phyloP scores from a whole-genome alignment of 2,797 vertebrate species.

The Catostomus latipinnis region DNA sequence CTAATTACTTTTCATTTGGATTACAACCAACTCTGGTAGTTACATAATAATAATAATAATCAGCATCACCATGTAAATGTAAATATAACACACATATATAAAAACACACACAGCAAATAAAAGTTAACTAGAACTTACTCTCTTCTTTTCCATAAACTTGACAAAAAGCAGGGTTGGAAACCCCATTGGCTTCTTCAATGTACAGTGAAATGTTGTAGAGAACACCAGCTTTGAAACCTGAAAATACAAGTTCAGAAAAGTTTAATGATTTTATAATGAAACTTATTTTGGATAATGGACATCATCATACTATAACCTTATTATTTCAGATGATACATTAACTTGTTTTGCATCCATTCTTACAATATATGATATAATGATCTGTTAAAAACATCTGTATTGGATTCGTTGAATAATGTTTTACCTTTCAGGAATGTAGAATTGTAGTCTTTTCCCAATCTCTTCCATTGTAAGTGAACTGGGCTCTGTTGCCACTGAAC shows the following conservation, averaged over 20 bases:
- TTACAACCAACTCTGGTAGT: no score
- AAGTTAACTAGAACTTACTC: slow-evolving; percentile 69
- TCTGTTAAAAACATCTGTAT: no score
- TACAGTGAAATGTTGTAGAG: slow-evolving; percentile 74
- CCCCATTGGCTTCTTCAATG: slow-evolving; percentile 74
- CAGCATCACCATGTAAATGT: no score
- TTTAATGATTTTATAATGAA: not conserved
- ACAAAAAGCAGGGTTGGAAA: slow-evolving; percentile 68
- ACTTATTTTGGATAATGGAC: not conserved
- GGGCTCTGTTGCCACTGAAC: slow-evolving; percentile 75
- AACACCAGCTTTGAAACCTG: slow-evolving; percentile 73
- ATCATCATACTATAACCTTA: not conserved
- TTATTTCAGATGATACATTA: not conserved
- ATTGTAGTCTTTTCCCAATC: slow-evolving; percentile 59
- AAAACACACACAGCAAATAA: no score
- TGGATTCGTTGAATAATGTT: not conserved
- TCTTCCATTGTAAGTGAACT: slow-evolving; percentile 72
- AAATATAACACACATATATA: no score
- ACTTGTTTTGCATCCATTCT: not conserved
- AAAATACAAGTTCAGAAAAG: slow-evolving; percentile 46
- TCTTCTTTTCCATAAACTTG: slow-evolving; percentile 71
- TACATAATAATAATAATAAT: no score
- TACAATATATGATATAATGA: no score
- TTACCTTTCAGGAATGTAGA: slow-evolving; percentile 75
- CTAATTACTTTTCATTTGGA: no score